Evolutionary conservation across 2,797 vertebrate genomes (phyloP).

Genomic region (Sciurus vulgaris): DNA sequence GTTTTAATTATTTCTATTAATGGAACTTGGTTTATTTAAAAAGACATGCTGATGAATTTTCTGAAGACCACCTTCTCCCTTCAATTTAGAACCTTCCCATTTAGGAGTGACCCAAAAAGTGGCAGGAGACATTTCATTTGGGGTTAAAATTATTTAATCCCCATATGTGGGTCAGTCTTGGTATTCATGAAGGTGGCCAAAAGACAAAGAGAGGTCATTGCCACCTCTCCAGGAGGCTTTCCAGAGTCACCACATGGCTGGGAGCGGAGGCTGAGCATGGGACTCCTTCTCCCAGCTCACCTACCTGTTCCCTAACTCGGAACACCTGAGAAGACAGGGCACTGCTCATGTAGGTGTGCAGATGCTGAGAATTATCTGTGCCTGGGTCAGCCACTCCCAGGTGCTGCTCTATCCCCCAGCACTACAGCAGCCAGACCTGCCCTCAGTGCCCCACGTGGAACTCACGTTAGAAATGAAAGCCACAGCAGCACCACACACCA

Average conservation of each 20-base stretch:
- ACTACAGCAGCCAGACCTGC: background rate
- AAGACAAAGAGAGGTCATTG: background rate
- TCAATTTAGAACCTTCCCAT: background rate
- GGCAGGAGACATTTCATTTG: background rate
- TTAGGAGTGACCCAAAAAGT: background rate
- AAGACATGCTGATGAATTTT: background rate
- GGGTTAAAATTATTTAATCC: background rate
- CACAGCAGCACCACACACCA: no score
- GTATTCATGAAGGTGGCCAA: background rate
- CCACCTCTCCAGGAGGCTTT: background rate
- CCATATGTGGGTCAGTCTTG: background rate
- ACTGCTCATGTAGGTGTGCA: background rate
- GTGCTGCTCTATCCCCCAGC: background rate
- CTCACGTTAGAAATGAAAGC: background rate
- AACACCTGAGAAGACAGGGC: background rate
- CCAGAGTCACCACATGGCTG: background rate
- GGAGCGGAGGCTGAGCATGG: background rate
- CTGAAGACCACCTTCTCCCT: background rate
- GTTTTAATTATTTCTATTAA: conserved; percentile 33
- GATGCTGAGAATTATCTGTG: background rate
- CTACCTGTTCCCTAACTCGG: background rate
- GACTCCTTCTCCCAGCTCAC: background rate
- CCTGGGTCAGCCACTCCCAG: background rate
- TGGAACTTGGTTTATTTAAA: background rate
- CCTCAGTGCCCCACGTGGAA: background rate